These are phyloP conservation scores for Macaca nemestrina DNA, from an alignment of 2,113 vertebrate genomes.

Conservation along the genomic window DNA sequence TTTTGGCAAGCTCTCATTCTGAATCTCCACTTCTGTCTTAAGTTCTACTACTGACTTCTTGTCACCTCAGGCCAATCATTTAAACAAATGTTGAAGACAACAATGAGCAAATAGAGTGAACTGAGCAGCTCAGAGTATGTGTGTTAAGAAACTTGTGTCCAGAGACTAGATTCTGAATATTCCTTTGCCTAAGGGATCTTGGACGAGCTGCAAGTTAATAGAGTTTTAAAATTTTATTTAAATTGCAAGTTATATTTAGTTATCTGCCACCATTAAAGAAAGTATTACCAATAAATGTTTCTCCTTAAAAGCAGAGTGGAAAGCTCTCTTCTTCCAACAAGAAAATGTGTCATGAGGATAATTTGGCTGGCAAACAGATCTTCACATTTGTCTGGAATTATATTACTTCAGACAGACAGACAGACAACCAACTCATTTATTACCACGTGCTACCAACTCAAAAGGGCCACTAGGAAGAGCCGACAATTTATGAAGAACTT, in stretches of 20 bases:
- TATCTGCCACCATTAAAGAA: not conserved
- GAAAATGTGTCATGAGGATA: not conserved
- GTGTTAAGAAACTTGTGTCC: not conserved
- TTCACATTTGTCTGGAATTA: not conserved
- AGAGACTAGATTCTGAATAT: not conserved
- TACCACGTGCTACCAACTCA: not conserved
- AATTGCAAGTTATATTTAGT: not conserved
- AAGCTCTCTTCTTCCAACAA: not conserved
- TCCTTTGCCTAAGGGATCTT: not conserved
- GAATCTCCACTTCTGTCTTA: not conserved
- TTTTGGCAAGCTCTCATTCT: not conserved
- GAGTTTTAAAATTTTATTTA: constrained; percentile 8
- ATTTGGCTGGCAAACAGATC: not conserved
- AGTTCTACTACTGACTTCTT: not conserved
- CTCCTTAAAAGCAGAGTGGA: not conserved
- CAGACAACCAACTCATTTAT: not conserved
- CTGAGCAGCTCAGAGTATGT: not conserved
- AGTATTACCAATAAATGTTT: not conserved
- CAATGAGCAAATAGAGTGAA: not conserved
- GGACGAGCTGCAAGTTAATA: not conserved
- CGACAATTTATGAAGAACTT: not conserved
- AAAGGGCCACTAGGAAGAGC: not conserved
- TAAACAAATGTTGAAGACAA: constrained; percentile 43
- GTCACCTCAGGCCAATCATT: not conserved
- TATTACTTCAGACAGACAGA: constrained; percentile 1